Conservation (phyloP, 2,797 vertebrate genomes). For the Fistularia tabacaria region DNA sequence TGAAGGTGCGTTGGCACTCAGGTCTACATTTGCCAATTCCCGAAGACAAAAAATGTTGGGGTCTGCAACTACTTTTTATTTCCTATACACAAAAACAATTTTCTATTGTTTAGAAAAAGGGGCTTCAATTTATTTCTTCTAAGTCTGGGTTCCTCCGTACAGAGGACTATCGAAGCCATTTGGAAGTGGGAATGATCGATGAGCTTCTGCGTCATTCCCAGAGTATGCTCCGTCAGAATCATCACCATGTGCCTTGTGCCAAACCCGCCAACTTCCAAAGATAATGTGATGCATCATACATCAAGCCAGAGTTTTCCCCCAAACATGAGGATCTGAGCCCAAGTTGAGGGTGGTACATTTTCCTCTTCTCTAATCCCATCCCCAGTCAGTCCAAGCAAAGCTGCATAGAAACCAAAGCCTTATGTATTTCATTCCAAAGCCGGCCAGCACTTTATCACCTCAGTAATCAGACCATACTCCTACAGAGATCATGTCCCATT, state of each 20-base stretch:
- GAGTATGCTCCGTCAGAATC: conserved; percentile 31
- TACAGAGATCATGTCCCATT: conserved; percentile 38
- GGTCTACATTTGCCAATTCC: too few species aligned
- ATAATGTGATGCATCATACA: conserved; percentile 51
- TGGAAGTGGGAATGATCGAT: conserved; percentile 50
- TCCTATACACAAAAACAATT: not conserved
- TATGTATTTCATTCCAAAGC: conserved; percentile 36
- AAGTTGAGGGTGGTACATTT: conserved; percentile 48
- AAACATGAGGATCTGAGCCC: conserved; percentile 30
- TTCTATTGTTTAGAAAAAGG: conserved; percentile 19
- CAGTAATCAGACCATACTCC: conserved; percentile 43
- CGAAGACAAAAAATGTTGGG: too few species aligned
- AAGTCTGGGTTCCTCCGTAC: conserved; percentile 29
- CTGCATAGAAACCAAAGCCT: conserved; percentile 40
- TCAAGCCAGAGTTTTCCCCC: conserved; percentile 22
- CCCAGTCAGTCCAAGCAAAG: conserved; percentile 35
- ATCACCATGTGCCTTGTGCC: conserved; percentile 19
- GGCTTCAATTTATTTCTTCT: conserved; percentile 18
- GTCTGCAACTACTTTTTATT: too few species aligned
- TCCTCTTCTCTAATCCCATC: conserved; percentile 48
- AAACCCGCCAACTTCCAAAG: conserved; percentile 37
- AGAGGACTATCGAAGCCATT: conserved; percentile 37
- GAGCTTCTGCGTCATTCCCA: conserved; percentile 46
- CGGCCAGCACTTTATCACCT: conserved; percentile 52
- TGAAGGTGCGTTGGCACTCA: too few species aligned